phyloP scores from a whole-genome alignment of 2,113 vertebrate genomes.

The Tragelaphus strepsiceros region DNA sequence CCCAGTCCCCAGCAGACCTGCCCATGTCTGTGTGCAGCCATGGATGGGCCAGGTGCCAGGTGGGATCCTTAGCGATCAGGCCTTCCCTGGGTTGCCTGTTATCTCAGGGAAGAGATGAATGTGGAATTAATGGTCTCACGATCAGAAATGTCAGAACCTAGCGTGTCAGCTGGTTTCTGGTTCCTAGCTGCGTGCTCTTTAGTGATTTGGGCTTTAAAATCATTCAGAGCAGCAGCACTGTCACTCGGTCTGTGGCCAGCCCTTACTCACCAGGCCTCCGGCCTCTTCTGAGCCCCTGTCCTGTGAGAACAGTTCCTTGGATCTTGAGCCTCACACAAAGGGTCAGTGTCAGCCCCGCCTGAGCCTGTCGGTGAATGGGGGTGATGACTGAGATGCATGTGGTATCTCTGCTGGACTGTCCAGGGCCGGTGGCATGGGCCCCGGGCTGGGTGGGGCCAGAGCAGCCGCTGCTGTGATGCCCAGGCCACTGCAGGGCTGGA shows the following conservation, averaged over 20 bases:
- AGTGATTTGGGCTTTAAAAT: background rate
- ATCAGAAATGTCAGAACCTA: background rate
- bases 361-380: background rate
- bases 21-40: background rate
- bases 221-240: background rate
- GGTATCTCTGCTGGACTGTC: background rate
- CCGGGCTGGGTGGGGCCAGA: background rate
- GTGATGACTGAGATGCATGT: background rate
- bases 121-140: background rate
- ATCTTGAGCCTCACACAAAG: slow-evolving; percentile 21
- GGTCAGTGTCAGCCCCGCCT: background rate
- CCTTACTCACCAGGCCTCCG: background rate
- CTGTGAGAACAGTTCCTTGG: background rate
- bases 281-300: background rate
- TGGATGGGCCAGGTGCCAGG: background rate
- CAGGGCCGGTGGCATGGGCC: background rate
- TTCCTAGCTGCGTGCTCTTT: background rate
- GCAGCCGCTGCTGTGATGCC: background rate
- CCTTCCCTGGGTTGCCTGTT: background rate
- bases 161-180: background rate
- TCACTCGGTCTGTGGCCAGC: background rate
- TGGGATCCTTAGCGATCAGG: background rate
- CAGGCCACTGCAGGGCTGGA: background rate
- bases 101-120: background rate
- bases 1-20: background rate